Evolutionary conservation across 2,797 vertebrate species (phyloP).

Genomic region (Hozukius guyotensis): DNA sequence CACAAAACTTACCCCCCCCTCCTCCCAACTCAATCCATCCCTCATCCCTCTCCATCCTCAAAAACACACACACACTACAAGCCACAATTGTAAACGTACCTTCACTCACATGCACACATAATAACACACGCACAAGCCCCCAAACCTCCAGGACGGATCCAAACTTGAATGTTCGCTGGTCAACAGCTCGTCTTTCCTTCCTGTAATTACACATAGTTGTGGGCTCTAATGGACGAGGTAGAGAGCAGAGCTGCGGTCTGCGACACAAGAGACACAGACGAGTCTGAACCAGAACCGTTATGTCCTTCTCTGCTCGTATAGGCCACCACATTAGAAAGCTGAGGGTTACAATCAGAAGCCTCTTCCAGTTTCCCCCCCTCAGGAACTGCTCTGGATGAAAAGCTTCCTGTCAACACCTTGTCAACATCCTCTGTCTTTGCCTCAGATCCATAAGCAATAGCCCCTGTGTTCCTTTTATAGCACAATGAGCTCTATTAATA

Average conservation of each 20-base stretch:
- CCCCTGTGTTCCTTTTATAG: conserved; percentile 66
- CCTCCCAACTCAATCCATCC: conserved; percentile 57
- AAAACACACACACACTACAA: conserved; percentile 54
- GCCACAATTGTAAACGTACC: conserved; percentile 64
- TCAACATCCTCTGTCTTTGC: conserved; percentile 54
- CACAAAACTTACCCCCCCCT: conserved; percentile 45
- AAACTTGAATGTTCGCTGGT: conserved; percentile 73
- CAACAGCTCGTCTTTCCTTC: conserved; percentile 81
- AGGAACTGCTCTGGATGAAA: conserved; percentile 64
- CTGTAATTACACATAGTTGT: conserved; percentile 83
- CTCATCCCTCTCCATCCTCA: conserved; percentile 54
- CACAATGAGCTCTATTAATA: conserved; percentile 79
- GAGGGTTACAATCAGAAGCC: conserved; percentile 69
- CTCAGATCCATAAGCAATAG: conserved; percentile 58
- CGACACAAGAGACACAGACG: conserved; percentile 68
- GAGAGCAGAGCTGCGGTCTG: conserved; percentile 73
- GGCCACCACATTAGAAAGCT: conserved; percentile 67
- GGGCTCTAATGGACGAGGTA: conserved; percentile 78
- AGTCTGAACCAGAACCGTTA: conserved; percentile 64
- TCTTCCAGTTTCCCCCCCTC: conserved; percentile 52
- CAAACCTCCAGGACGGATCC: conserved; percentile 60
- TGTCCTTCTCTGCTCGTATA: conserved; percentile 67
- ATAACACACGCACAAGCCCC: conserved; percentile 20
- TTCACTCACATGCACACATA: conserved; percentile 40
- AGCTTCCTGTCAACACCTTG: conserved; percentile 75